Conservation (phyloP, 2,113 vertebrate species). For the Acrocephalus arundinaceus region DNA sequence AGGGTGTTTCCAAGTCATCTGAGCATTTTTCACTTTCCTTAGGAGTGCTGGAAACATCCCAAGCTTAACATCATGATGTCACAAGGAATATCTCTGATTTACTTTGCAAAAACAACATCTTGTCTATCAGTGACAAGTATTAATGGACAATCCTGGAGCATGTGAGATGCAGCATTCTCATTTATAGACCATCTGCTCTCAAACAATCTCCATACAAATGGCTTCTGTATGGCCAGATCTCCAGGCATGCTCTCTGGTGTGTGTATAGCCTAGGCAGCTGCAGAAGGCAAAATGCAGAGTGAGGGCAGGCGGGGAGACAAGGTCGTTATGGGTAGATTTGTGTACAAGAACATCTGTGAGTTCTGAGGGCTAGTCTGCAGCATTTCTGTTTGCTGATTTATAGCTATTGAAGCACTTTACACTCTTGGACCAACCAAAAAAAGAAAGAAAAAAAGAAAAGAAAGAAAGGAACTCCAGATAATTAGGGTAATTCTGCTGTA, state of each 20-base stretch:
- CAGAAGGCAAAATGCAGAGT: neutral
- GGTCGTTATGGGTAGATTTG: neutral
- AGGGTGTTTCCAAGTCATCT: neutral
- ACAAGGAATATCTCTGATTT: neutral
- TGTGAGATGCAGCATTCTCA: neutral
- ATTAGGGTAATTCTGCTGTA: neutral
- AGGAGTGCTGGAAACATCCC: neutral
- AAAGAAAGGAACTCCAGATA: neutral
- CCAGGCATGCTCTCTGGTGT: neutral
- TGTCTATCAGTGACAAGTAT: neutral
- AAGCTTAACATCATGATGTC: neutral
- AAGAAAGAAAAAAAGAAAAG: neutral
- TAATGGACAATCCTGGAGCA: neutral
- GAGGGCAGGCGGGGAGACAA: neutral
- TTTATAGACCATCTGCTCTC: neutral
- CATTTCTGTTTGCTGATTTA: neutral
- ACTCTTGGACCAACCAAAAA: neutral
- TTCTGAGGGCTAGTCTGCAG: neutral
- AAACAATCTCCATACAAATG: neutral
- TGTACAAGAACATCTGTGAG: neutral
- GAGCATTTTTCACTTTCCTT: neutral
- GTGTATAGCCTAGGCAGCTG: neutral
- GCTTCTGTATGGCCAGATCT: neutral
- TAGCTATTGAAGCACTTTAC: neutral
- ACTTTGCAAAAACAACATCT: neutral